phyloP scores from a whole-genome alignment of 2,113 vertebrate species.

The Reinhardtius hippoglossoides region DNA sequence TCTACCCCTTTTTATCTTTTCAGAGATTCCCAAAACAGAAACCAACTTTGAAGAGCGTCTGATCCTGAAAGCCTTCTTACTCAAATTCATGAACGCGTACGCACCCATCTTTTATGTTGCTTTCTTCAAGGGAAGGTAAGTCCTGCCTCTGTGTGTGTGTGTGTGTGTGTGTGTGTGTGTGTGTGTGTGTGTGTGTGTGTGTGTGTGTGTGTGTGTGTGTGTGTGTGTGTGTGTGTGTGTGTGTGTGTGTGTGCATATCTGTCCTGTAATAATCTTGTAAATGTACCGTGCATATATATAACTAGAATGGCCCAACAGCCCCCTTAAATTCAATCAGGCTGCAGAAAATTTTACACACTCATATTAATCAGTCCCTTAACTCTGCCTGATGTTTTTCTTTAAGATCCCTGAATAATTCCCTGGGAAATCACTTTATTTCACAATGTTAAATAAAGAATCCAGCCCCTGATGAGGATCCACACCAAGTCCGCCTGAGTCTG shows the following conservation, averaged over 20 bases:
- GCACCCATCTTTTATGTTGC: slow-evolving; percentile 98
- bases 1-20: slow-evolving; percentile 13
- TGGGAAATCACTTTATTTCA: too few relatives aligned
- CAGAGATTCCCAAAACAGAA: slow-evolving; percentile 97
- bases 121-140: slow-evolving; percentile 97
- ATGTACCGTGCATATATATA: not conserved
- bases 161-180: not conserved
- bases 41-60: slow-evolving; percentile 93
- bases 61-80: slow-evolving; percentile 93
- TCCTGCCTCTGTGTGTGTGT: not conserved
- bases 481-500: not conserved
- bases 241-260: not conserved
- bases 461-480: not conserved
- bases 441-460: too few relatives aligned
- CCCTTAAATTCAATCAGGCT: too few relatives aligned
- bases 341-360: too few relatives aligned
- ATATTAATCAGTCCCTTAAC: too few relatives aligned
- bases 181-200: not conserved
- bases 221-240: not conserved
- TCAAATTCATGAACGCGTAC: slow-evolving; percentile 98
- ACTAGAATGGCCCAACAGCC: too few relatives aligned
- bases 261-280: not conserved
- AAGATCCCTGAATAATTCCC: too few relatives aligned
- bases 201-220: not conserved
- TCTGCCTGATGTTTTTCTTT: too few relatives aligned